phyloP scores from a whole-genome alignment of 2,888 invertebrate species.

The Melanchra persicariae region DNA sequence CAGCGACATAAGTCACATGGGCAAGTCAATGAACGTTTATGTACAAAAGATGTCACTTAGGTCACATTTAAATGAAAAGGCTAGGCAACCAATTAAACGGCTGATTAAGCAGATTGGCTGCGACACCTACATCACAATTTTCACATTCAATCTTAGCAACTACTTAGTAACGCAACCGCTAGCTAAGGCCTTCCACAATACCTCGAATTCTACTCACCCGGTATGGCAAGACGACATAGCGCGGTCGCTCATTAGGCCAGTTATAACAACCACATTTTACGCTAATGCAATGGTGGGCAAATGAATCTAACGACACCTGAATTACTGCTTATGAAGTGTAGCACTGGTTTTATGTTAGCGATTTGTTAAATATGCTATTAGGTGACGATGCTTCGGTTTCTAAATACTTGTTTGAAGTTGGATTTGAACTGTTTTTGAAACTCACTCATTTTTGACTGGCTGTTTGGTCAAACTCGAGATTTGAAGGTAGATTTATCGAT shows the following conservation, averaged over 20 bases:
- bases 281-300: too few species aligned
- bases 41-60: too few species aligned
- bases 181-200: background rate
- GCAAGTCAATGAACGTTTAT: too few species aligned
- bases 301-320: constrained; percentile 24
- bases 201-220: constrained; percentile 11
- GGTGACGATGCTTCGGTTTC: background rate
- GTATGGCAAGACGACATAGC: constrained; percentile 39
- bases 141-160: background rate
- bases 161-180: background rate
- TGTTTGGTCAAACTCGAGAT: background rate
- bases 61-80: too few species aligned
- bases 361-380: background rate
- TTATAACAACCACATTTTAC: too few species aligned
- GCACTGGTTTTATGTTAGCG: background rate
- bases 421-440: too few species aligned
- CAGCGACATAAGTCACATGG: too few species aligned
- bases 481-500: background rate
- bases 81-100: too few species aligned
- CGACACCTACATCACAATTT: constrained; percentile 14
- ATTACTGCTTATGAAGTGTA: constrained; percentile 18
- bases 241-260: constrained; percentile 9
- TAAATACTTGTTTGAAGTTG: too few species aligned
- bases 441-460: too few species aligned
- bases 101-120: too few species aligned